phyloP scores from a whole-genome alignment of 2,888 invertebrate genomes.

The Chironomus riparius region DNA sequence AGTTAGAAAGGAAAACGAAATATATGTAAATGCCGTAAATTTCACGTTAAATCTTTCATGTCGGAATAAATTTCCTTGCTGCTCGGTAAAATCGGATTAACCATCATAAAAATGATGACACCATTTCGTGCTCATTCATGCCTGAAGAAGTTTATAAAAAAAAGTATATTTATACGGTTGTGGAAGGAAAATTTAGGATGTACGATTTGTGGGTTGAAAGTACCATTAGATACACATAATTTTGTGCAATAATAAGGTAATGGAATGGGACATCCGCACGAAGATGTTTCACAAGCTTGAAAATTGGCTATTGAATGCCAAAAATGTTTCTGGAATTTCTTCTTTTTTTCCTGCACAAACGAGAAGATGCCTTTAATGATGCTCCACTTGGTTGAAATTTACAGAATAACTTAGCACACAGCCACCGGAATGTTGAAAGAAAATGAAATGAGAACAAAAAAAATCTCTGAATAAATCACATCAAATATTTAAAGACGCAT shows the following conservation, averaged over 20 bases:
- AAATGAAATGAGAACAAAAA: background rate
- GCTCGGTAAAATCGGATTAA: constrained; percentile 19
- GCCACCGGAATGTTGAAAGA: background rate
- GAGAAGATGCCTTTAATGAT: constrained; percentile 6
- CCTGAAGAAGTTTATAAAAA: constrained; percentile 14
- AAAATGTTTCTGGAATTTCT: background rate
- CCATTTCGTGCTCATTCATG: constrained; percentile 24
- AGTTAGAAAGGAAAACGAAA: background rate
- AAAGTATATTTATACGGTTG: background rate
- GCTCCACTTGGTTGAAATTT: background rate
- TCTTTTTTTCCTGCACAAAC: background rate
- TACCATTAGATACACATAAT: background rate
- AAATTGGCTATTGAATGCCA: background rate
- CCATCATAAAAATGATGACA: constrained; percentile 24
- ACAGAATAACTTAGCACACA: background rate
- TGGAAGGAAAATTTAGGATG: too few relatives aligned
- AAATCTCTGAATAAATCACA: constrained; percentile 26
- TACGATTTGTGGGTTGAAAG: too few relatives aligned
- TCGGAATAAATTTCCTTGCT: background rate
- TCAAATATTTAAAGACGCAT: constrained; percentile 22
- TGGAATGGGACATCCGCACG: background rate
- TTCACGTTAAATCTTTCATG: constrained; percentile 24
- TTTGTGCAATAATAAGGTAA: background rate
- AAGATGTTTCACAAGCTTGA: background rate
- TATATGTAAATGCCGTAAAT: constrained; percentile 22